phyloP scores from a whole-genome alignment of 2,113 vertebrate species.

The Sialia sialis region DNA sequence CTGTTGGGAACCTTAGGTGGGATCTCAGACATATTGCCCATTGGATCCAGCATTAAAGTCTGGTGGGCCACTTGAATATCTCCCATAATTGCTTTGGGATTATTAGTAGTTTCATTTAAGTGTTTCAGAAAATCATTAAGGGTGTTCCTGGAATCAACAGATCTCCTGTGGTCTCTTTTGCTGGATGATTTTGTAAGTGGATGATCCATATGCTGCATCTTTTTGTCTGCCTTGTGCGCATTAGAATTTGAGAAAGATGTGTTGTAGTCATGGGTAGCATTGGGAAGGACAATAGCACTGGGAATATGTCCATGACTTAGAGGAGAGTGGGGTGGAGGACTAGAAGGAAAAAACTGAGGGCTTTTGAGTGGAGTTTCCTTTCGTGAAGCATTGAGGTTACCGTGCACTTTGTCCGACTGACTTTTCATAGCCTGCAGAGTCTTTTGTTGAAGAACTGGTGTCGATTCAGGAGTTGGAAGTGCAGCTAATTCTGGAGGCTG shows the following conservation, averaged over 20 bases:
- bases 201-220: constrained; percentile 80
- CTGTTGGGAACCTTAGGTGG: constrained; percentile 94
- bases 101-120: constrained; percentile 86
- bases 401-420: constrained; percentile 85
- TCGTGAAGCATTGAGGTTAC: constrained; percentile 79
- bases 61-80: constrained; percentile 87
- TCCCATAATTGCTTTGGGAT: constrained; percentile 88
- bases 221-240: constrained; percentile 86
- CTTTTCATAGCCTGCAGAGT: constrained; percentile 88
- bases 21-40: constrained; percentile 89
- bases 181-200: constrained; percentile 78
- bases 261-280: constrained; percentile 91
- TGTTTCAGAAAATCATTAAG: constrained; percentile 96
- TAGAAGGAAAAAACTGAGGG: constrained; percentile 88
- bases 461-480: constrained; percentile 94
- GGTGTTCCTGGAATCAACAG: constrained; percentile 94
- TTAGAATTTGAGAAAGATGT: constrained; percentile 83
- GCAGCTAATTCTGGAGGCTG: constrained; percentile 93
- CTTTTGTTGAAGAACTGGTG: constrained; percentile 94
- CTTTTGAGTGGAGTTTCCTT: constrained; percentile 86
- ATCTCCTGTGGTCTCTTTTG: constrained; percentile 89
- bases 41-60: constrained; percentile 89
- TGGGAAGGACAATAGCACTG: constrained; percentile 95
- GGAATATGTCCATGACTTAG: constrained; percentile 90
- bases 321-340: constrained; percentile 85